Base-by-base conservation (phyloP, 2,113 vertebrate species). In the Trichomycterus rosablanca region DNA sequence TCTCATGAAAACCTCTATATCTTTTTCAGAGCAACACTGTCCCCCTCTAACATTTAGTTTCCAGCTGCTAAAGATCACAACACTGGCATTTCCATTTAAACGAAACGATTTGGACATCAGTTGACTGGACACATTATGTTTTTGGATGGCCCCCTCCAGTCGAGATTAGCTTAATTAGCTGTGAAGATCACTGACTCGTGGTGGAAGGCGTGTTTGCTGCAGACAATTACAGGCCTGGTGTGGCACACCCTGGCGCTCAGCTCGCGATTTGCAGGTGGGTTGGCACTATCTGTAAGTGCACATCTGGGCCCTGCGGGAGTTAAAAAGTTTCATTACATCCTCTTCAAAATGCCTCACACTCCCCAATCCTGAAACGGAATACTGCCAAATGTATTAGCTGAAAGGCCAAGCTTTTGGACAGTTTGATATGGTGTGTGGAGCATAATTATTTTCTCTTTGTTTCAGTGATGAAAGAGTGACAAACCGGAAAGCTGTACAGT, bases 81-180 rank as follows among this genome's bases (percentile, higher is more conserved):
- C 12, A 11, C 14, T 28, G 44, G 35, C 54, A 59, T 76, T 81
- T 64, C 42, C 64, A 68, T 76, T 76, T 6, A 19, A 60, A 63
- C 56, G 42, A 63, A 79, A 72, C 50, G 61, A 55, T 67, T 76
- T 59, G 19, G 55, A 65, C 68, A 77, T 78, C 72, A 74, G 54
- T 75, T 15, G 65, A 53, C 68, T 54, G 67, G 74, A 75, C 68
- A 57, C 59, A 63, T 80, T 78, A 59, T 77, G 73, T 79, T 74
- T 81, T 80, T 78, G 80, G 79, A 80, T 59, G 43, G 15, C 73
- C 71, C 77, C 78, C 77, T 80, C 71, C 54, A 76, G 80, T 79
- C 57, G 74, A 83, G 78, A 83, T 84, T 81, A 78, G 79, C 74
- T 81, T 80, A 83, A 84, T 83, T 83, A 81, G 71, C 78, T 83